Percentiles rank a stretch among this genome's conserved stretches.
Evolutionary conservation across 2,113 vertebrate genomes (phyloP).

Genomic region (Numida meleagris): DNA sequence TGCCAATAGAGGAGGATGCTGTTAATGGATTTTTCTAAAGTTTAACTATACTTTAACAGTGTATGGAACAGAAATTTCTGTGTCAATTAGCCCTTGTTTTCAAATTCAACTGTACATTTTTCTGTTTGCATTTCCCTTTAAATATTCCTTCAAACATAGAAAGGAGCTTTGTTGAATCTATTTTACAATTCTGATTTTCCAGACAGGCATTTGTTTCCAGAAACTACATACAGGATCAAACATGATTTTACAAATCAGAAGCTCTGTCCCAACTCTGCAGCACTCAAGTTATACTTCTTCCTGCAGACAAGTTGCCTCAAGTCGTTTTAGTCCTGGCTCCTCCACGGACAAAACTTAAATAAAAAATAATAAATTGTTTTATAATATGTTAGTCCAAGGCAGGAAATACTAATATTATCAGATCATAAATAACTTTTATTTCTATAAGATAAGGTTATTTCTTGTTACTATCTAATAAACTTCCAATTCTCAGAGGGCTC

Average conservation of each 20-base stretch:
- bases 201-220: not conserved
- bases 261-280: not conserved
- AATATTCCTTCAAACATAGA: not conserved
- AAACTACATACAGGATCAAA: not conserved
- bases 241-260: not conserved
- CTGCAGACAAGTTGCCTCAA: not conserved
- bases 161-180: not conserved
- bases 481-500: not conserved
- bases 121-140: not conserved
- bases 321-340: not conserved
- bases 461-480: not conserved
- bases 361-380: too few relatives aligned
- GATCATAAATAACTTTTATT: not conserved
- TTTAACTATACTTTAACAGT: not conserved
- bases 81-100: not conserved
- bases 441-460: not conserved
- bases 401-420: not conserved
- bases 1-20: not conserved
- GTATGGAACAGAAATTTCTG: not conserved
- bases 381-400: not conserved
- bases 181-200: not conserved
- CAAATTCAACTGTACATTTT: not conserved
- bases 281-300: not conserved
- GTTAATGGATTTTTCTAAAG: not conserved
- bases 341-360: not conserved